These are phyloP conservation scores for Camponotus fellah DNA, from an alignment of 2,888 invertebrate genomes.

Conservation along the genomic window DNA sequence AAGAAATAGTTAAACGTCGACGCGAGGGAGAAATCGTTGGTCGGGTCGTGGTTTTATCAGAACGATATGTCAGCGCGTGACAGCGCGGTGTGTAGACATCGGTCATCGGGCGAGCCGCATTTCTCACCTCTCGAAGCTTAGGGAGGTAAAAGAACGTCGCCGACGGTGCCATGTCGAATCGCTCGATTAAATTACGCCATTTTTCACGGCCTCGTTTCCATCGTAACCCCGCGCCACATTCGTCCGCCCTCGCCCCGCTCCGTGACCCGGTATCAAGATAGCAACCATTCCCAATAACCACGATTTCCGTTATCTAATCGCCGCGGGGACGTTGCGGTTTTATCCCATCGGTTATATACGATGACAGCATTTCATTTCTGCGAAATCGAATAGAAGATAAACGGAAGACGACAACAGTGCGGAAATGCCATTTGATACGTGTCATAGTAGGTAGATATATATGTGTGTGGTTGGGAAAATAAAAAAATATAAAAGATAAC, in stretches of 20 bases:
- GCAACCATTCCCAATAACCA: slow-evolving; percentile 55
- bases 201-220: slow-evolving; percentile 75
- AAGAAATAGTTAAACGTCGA: slow-evolving; percentile 77
- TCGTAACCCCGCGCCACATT: slow-evolving; percentile 39
- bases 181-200: slow-evolving; percentile 80
- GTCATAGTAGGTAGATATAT: slow-evolving; percentile 22
- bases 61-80: slow-evolving; percentile 84
- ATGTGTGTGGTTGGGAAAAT: neutral
- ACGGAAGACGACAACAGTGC: slow-evolving; percentile 3
- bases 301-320: slow-evolving; percentile 57
- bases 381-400: slow-evolving; percentile 39
- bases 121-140: slow-evolving; percentile 81
- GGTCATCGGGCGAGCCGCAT: slow-evolving; percentile 81
- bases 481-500: neutral
- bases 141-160: slow-evolving; percentile 69
- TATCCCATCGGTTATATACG: slow-evolving; percentile 37
- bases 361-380: slow-evolving; percentile 42
- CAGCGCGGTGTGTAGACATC: slow-evolving; percentile 83
- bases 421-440: slow-evolving; percentile 28
- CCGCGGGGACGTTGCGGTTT: slow-evolving; percentile 47
- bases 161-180: slow-evolving; percentile 76
- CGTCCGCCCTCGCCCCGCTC: slow-evolving; percentile 14
- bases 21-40: slow-evolving; percentile 76
- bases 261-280: slow-evolving; percentile 13
- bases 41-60: slow-evolving; percentile 82